phyloP scores from a whole-genome alignment of 2,797 vertebrate species.

The Chromobotia macracanthus region DNA sequence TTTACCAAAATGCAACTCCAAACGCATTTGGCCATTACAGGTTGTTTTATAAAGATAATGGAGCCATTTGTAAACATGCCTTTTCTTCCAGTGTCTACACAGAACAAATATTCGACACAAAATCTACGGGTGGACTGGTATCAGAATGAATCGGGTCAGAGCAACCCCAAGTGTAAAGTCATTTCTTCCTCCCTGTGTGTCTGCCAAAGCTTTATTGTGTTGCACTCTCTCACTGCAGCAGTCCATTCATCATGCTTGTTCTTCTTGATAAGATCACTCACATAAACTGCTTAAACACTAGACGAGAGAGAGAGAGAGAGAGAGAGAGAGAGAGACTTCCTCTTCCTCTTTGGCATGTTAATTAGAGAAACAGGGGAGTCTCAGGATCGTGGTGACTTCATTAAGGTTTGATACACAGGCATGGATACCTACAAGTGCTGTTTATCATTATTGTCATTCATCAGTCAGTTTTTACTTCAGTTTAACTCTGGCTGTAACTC shows the following conservation, averaged over 20 bases:
- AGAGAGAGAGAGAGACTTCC: conserved; percentile 11
- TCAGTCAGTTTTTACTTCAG: not conserved
- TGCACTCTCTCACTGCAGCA: conserved; percentile 19
- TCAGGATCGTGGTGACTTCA: not conserved
- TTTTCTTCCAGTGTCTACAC: no score
- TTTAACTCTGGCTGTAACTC: no score
- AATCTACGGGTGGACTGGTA: not conserved
- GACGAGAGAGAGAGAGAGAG: conserved; percentile 5
- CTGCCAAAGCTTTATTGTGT: conserved; percentile 21
- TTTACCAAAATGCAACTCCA: no score
- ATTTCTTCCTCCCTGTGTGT: conserved; percentile 2
- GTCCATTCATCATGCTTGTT: conserved; percentile 18
- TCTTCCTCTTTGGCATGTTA: conserved; percentile 22
- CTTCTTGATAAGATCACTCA: conserved; percentile 31
- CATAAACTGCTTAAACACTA: conserved; percentile 24
- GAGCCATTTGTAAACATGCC: no score
- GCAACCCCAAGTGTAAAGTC: conserved; percentile 1
- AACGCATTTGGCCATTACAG: no score
- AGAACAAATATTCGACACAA: not conserved
- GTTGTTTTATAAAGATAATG: no score
- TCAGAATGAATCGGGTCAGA: not conserved
- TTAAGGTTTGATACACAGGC: not conserved
- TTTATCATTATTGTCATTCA: not conserved
- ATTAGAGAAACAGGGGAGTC: conserved; percentile 13
- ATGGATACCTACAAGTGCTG: not conserved